Conservation (phyloP, 1,140 invertebrate genomes). For the Drosophila prosaltans region DNA sequence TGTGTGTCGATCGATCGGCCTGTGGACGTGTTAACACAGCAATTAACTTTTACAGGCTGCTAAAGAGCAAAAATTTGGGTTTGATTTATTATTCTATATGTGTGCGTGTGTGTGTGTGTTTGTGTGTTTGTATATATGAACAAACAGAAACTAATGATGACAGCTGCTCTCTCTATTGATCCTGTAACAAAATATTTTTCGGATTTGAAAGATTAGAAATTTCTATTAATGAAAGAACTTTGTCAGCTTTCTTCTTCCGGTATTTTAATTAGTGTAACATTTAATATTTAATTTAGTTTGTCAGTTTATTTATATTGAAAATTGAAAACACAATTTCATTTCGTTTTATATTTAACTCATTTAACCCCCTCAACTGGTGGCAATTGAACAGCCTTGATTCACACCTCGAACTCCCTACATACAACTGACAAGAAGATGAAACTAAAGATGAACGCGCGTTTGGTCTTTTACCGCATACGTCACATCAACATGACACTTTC, state of each 20-base stretch:
- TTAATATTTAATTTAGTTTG: conserved; percentile 8
- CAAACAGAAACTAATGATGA: conserved; percentile 26
- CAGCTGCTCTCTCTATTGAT: conserved; percentile 30
- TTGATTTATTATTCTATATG: conserved; percentile 52
- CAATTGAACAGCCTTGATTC: conserved; percentile 31
- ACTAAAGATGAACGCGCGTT: conserved; percentile 37
- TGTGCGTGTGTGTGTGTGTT: conserved; percentile 12
- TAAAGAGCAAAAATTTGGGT: conserved; percentile 54
- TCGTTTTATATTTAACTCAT: conserved; percentile 23
- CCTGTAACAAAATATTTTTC: background rate
- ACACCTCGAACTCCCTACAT: conserved; percentile 43
- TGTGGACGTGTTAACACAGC: conserved; percentile 70
- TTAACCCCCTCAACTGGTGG: conserved; percentile 21
- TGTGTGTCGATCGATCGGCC: conserved; percentile 25
- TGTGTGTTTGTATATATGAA: conserved; percentile 31
- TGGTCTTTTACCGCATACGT: conserved; percentile 70
- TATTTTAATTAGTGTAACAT: background rate
- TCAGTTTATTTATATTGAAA: conserved; percentile 20
- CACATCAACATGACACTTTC: conserved; percentile 73
- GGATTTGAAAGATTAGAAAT: background rate
- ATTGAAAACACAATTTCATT: conserved; percentile 50
- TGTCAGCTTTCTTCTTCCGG: too few relatives aligned
- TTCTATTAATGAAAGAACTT: too few relatives aligned
- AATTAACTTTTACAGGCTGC: conserved; percentile 71
- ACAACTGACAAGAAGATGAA: conserved; percentile 61